Base-by-base conservation (phyloP, 2,797 vertebrate species). In the Myiothlypis chrysogaster region DNA sequence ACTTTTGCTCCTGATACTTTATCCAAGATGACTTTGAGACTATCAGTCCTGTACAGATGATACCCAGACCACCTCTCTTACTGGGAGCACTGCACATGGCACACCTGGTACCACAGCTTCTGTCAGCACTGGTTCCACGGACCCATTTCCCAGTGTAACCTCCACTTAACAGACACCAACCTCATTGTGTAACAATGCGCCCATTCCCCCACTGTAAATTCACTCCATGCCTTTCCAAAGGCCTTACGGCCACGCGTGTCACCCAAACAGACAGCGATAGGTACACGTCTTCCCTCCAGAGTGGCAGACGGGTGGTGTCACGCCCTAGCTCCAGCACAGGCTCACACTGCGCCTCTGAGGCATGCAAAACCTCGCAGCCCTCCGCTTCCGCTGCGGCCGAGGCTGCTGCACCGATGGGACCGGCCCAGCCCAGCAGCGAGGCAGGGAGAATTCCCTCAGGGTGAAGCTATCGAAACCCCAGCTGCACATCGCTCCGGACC, bases 141-240 rank as follows among this genome's bases (percentile, higher is more conserved):
- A 44, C 9, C 27, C 43, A 4, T 3, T 41, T 41, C 14, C 18
- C 46, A 23, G 23, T 0, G 9, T 12, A 63, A 32, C 22, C 22
- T 8, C 12, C 4, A 0, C 22, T 8, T 4, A 14, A 13, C 13
- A 32, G 23, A 9, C 7, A 13, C 1, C 20, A 53, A 4, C 15
- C 12, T 44, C 12, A 0, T 1, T 1, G 7, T 7, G 0, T 2
- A 43, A 53, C 9, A 28, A 11, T 0, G 3, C 0, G 2, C 20
- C 35, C 39, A 53, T 21, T n/a, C 3, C 37, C 18, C 3, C 17
- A 8, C 3, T 5, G 6, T 21, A 20, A 25, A 32, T 5, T 34
- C 8, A 1, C 25, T 16, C 20, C 12, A 1, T 0, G 14, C 4
- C 0, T n/a, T 56, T 32, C 43, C 21, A 3, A 27, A 60, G 11